Evolutionary conservation across 1,140 invertebrate species (phyloP), one percentile per base, ranked within the genome.

Genomic region (Megalonaias nervosa): DNA sequence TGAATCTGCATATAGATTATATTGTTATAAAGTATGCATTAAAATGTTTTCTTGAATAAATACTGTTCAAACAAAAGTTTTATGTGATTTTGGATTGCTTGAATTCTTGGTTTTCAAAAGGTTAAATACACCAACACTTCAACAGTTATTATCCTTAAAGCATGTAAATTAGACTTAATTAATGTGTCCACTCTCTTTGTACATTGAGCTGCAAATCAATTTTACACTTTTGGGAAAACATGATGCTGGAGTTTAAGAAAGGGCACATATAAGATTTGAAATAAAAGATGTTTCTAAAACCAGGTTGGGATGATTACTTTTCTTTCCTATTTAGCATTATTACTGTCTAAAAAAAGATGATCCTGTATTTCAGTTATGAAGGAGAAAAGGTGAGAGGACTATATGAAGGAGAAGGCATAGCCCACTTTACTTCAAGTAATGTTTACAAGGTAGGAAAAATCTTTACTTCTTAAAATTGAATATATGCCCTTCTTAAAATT

Each of bases 371-470:
- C 78, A 91, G 89, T 64, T 91, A 84, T 87, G 86, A 86, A 67
- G 90, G 91, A 17, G 88, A 91, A 60, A 89, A 89, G 72, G 79
- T 80, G 11, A 86, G 83, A 69, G 91, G 91, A 6, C 75, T 89
- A 26, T 91, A 89, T 83, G 86, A 91, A 80, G 91, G 91, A 12
- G 85, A 87, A 64, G 89, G 88, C 9, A 76, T 80, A 58, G 86
- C 87, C 17, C 55, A 75, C 13, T 91, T 89, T 76, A 84, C 77
- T 66, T 88, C 86, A 61, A 89, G 88, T 48, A 84, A 91, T 82
- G 55, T 76, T 64, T 91, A 91, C 74, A 85, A 89, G 83, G 89
- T 89, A 81, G 19, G 67, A n/a, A 76, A 6, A 58, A 21, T 59
- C 23, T 66, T 67, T 4, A 62, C 70, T 68, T 23, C 23, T 58